Evolutionary conservation across 1,140 invertebrate genomes (phyloP).

Genomic region (Heliothis virescens): DNA sequence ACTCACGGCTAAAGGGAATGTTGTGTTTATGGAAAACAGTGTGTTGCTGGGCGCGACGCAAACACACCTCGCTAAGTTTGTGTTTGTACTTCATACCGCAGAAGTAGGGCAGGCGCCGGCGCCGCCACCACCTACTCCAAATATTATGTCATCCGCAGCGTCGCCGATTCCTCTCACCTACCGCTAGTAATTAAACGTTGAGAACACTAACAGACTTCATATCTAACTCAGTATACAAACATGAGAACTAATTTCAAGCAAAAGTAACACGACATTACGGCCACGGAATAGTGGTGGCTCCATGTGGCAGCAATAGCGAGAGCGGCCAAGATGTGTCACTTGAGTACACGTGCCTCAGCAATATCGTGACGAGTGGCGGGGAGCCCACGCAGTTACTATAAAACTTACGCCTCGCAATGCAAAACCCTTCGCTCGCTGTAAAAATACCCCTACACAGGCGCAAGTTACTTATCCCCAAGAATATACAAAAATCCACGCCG

Average conservation of each 20-base stretch:
- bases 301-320: neutral
- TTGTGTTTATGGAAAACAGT: conserved; percentile 51
- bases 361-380: neutral
- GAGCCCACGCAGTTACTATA: neutral
- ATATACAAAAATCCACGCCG: neutral
- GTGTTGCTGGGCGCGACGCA: conserved; percentile 17
- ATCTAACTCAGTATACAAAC: neutral
- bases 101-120: conserved; percentile 12
- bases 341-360: conserved; percentile 1
- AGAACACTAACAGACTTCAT: neutral
- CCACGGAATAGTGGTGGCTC: neutral
- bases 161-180: neutral
- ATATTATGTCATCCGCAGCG: conserved; percentile 18
- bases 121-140: neutral
- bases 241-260: conserved; percentile 2
- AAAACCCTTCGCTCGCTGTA: neutral
- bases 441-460: conserved; percentile 11
- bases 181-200: conserved; percentile 22
- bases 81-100: conserved; percentile 20
- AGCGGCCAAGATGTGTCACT: conserved; percentile 1
- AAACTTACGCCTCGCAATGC: neutral
- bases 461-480: neutral
- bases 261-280: conserved; percentile 17
- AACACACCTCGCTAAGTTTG: conserved; percentile 11
- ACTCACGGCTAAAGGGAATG: conserved; percentile 38